Conservation (phyloP, 1,140 invertebrate species). For the Periplaneta americana region DNA sequence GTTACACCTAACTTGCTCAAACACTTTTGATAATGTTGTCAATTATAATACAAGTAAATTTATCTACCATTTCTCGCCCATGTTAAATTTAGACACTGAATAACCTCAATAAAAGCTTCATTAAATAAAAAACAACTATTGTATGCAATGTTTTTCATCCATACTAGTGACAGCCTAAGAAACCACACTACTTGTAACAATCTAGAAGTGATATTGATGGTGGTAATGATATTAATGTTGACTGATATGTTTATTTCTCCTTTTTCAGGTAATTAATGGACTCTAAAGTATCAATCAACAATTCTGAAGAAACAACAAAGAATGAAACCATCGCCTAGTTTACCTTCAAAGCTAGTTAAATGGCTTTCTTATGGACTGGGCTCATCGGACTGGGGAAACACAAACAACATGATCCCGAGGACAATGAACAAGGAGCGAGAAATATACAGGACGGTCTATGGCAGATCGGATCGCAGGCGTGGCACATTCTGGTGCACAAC, state of each 20-base stretch:
- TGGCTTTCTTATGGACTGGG: neutral
- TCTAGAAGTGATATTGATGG: too few species aligned
- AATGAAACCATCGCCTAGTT: neutral
- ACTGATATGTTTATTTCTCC: neutral
- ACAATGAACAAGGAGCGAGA: neutral
- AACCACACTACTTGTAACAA: too few species aligned
- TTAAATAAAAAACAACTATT: too few species aligned
- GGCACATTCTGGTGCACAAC: conserved; percentile 59
- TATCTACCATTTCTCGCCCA: too few species aligned
- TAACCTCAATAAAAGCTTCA: too few species aligned
- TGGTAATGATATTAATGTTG: too few species aligned
- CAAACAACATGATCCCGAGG: neutral
- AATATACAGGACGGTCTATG: conserved; percentile 57
- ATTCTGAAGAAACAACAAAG: neutral
- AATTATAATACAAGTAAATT: too few species aligned
- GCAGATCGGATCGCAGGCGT: conserved; percentile 65
- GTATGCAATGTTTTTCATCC: too few species aligned
- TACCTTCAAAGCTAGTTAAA: neutral
- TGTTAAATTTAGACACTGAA: too few species aligned
- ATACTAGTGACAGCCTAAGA: too few species aligned
- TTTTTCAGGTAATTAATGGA: neutral
- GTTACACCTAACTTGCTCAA: too few species aligned
- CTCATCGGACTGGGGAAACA: neutral
- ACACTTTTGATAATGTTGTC: too few species aligned
- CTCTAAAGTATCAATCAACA: neutral